Evolutionary conservation across 2,797 vertebrate species (phyloP).

Genomic region (Anas capensis): DNA sequence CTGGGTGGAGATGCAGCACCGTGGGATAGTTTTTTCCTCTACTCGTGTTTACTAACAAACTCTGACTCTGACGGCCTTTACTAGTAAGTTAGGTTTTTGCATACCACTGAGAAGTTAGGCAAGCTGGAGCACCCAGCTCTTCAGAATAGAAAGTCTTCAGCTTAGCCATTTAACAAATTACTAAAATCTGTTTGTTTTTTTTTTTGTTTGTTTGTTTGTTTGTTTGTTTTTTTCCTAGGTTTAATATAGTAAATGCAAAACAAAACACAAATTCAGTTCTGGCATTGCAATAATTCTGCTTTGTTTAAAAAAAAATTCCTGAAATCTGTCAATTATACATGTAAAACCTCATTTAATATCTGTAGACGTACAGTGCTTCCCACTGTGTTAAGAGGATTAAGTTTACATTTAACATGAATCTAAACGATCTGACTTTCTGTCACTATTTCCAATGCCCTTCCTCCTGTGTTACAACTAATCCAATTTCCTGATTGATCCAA

Average conservation of each 20-base stretch:
- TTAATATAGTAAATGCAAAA: neutral
- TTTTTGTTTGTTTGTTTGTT: neutral
- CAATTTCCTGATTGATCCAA: slow-evolving; percentile 33
- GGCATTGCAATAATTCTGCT: neutral
- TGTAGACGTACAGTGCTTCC: neutral
- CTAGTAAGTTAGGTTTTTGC: neutral
- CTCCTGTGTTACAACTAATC: neutral
- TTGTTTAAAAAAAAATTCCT: neutral
- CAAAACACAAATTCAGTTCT: neutral
- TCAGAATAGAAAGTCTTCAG: neutral
- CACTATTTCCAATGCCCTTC: neutral
- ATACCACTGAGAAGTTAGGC: neutral
- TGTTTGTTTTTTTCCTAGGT: neutral
- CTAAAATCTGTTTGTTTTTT: neutral
- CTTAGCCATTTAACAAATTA: neutral
- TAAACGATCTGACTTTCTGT: neutral
- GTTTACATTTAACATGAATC: neutral
- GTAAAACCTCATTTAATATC: neutral
- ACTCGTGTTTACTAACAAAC: neutral
- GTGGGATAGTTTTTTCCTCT: neutral
- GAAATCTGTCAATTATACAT: neutral
- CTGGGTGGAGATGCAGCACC: neutral
- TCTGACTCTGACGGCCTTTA: neutral
- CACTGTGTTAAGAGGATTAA: neutral
- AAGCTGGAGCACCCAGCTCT: neutral